Evolutionary conservation across 1,140 invertebrate genomes (phyloP).

Genomic region (Cotesia chilonis): DNA sequence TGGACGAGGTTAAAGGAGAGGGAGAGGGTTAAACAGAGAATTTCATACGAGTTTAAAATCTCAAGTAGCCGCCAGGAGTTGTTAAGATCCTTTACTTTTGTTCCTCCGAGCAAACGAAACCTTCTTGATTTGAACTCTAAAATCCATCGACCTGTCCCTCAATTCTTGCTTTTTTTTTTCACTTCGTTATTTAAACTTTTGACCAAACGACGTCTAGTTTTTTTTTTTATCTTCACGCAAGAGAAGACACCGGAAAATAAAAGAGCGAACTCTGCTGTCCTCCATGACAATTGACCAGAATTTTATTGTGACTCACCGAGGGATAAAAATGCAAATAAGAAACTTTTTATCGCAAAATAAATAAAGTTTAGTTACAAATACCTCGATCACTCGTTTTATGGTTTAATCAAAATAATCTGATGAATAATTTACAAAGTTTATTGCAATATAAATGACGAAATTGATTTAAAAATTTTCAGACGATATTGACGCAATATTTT

Average conservation of each 20-base stretch:
- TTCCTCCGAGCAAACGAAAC: slow-evolving; percentile 18
- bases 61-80: slow-evolving; percentile 55
- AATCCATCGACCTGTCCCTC: slow-evolving; percentile 4
- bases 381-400: too few species aligned
- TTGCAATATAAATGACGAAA: too few species aligned
- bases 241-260: not conserved
- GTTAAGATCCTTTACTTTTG: slow-evolving; percentile 34
- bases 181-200: slow-evolving; percentile 30
- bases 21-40: slow-evolving; percentile 57
- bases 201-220: slow-evolving; percentile 11
- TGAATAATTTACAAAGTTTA: too few species aligned
- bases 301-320: not conserved
- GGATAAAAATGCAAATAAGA: not conserved
- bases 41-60: slow-evolving; percentile 56
- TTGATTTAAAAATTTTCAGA: too few species aligned
- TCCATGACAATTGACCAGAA: slow-evolving; percentile 11
- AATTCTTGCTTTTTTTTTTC: slow-evolving; percentile 10
- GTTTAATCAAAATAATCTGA: too few species aligned
- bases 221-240: slow-evolving; percentile 13
- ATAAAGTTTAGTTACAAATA: too few species aligned
- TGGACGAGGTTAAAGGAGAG: slow-evolving; percentile 60
- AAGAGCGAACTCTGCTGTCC: not conserved
- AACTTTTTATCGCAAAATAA: slow-evolving; percentile 13
- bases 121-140: slow-evolving; percentile 21
- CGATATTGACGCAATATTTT: too few species aligned